Evolutionary conservation across 2,797 vertebrate genomes (phyloP).

Genomic region (Anableps anableps): DNA sequence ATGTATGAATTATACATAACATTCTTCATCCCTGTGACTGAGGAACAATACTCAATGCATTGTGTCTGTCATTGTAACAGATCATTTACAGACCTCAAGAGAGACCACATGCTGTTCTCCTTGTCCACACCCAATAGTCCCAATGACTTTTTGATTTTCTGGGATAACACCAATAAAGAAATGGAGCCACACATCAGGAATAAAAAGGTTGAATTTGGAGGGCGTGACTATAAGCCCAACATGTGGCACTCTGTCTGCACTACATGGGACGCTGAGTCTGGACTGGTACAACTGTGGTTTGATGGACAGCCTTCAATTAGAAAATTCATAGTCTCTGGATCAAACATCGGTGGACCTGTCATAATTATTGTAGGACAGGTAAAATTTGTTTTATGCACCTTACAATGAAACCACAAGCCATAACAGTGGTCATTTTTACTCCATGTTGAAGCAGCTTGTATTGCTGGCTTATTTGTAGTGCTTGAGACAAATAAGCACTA

Average conservation of each 20-base stretch:
- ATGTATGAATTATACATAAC: neutral
- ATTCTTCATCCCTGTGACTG: neutral
- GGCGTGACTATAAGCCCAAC: constrained; percentile 11
- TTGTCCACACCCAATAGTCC: constrained; percentile 2
- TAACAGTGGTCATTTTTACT: neutral
- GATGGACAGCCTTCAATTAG: constrained; percentile 57
- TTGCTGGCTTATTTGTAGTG: neutral
- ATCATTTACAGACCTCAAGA: constrained; percentile 69
- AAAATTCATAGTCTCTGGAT: constrained; percentile 49
- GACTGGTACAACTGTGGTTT: constrained; percentile 68
- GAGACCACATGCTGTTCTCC: constrained; percentile 73
- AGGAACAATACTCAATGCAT: neutral
- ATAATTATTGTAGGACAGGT: constrained; percentile 67
- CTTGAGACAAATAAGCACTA: too few relatives aligned
- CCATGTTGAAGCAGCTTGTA: neutral
- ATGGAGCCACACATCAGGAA: constrained; percentile 26
- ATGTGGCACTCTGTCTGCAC: constrained; percentile 75
- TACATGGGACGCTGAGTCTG: constrained; percentile 68
- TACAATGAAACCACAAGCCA: neutral
- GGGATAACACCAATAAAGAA: constrained; percentile 24
- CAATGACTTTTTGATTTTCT: constrained; percentile 68
- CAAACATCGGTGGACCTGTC: constrained; percentile 2
- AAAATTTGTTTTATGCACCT: neutral
- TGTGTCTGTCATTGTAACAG: constrained; percentile 23
- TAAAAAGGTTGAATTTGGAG: accelerated